phyloP scores from a whole-genome alignment of 2,888 invertebrate genomes.

The Allygus modestus region DNA sequence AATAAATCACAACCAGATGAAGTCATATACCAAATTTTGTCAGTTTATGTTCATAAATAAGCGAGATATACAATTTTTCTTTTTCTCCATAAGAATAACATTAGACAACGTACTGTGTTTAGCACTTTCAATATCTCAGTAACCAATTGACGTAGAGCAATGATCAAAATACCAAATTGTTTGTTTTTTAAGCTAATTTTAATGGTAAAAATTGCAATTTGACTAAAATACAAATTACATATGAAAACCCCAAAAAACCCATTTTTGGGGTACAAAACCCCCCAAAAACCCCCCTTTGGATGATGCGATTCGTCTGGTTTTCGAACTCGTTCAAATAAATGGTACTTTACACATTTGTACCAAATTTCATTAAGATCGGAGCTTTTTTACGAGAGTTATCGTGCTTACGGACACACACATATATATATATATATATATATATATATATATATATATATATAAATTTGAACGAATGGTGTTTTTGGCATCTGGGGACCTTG shows the following conservation, averaged over 20 bases:
- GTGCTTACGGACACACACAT: not conserved
- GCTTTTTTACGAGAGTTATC: not conserved
- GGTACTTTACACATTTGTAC: not conserved
- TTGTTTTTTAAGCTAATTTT: not conserved
- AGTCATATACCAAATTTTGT: not conserved
- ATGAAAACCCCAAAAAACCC: not conserved
- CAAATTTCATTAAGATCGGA: not conserved
- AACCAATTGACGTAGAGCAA: not conserved
- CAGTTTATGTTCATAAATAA: not conserved
- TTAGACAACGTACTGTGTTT: conserved; percentile 4
- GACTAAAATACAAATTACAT: no score
- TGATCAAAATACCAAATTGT: not conserved
- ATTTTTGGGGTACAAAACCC: not conserved
- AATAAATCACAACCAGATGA: not conserved
- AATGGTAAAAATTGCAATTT: not conserved
- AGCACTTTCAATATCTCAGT: not conserved
- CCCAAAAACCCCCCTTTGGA: not conserved
- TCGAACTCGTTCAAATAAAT: not conserved
- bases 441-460: not conserved
- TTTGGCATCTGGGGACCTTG: not conserved
- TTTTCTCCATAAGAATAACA: not conserved
- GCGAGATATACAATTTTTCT: not conserved
- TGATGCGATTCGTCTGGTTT: not conserved
- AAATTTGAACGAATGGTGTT: not conserved
- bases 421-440: no score